Base-by-base conservation (phyloP, 1,140 invertebrate species). In the Nephila pilipes region DNA sequence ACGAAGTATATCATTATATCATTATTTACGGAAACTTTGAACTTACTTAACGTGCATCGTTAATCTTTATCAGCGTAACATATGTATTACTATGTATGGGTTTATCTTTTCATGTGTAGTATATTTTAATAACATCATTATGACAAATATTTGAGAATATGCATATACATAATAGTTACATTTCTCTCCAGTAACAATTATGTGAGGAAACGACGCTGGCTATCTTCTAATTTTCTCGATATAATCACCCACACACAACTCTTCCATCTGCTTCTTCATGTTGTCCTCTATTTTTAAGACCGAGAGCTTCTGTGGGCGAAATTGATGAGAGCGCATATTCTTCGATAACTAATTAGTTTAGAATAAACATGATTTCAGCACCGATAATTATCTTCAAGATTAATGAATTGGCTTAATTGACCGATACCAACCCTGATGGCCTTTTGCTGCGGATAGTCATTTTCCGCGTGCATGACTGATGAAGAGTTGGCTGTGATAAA, bases 371-470 rank as follows among this genome's bases (percentile, higher is more conserved):
- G 79, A 81, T 81, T 81, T 81, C 79, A 81, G 79, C 79, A 54
- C 36, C 79, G 79, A 81, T 81, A 54, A 81, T 81, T 81, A 81
- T 81, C 79, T 81, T 16, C 36, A 38, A 81, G 79, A 81, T 81
- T 81, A 81, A 81, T 81, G 79, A 81, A 81, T 81, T 81, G 79
- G 46, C 79, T 81, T 81, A 81, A 81, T 81, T 81, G 79, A 81
- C 79, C 79, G 46, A 54, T 38, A 69, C 65, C 65, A 69, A 29
- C 65, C 65, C 29, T 69, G 65, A 69, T 69, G 65, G 65, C 65
- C 65, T 69, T 69, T 69, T 69, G 65, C 65, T 69, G 65, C 14
- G 25, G 29, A 69, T 25, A 29, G 58, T 60, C 58, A 18, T 60
- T 60, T 60, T 29, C 65, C 65, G 14, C 65, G 25, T 18, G 29